These are phyloP conservation scores for Drosophila stalkeri DNA, from an alignment of 2,888 invertebrate species.

Conservation along the genomic window DNA sequence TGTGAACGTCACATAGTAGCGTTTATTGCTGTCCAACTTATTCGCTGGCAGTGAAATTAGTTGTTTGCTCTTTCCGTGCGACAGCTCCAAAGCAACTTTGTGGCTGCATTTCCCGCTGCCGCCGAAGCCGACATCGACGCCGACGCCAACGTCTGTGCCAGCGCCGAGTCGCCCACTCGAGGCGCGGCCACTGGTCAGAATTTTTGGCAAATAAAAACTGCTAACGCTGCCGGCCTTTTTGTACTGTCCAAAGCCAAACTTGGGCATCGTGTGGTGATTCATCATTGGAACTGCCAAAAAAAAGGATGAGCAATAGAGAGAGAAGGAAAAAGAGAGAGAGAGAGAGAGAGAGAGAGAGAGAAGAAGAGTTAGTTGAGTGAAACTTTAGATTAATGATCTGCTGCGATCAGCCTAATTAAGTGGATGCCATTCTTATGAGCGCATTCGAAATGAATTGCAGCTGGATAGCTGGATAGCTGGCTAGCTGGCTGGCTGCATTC, in stretches of 20 bases:
- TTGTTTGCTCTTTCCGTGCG: slow-evolving; percentile 93
- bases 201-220: slow-evolving; percentile 89
- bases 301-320: not conserved
- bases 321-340: not conserved
- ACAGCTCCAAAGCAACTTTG: slow-evolving; percentile 91
- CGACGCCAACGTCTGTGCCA: slow-evolving; percentile 21
- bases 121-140: slow-evolving; percentile 50
- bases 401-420: slow-evolving; percentile 45
- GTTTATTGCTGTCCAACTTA: slow-evolving; percentile 93
- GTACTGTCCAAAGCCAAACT: slow-evolving; percentile 88
- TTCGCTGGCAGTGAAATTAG: slow-evolving; percentile 95
- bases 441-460: slow-evolving; percentile 34
- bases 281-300: slow-evolving; percentile 89
- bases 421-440: slow-evolving; percentile 30
- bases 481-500: slow-evolving; percentile 15
- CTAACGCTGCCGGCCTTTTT: slow-evolving; percentile 86
- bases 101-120: slow-evolving; percentile 80
- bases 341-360: not conserved
- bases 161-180: slow-evolving; percentile 60
- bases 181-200: slow-evolving; percentile 84
- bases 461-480: no score
- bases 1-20: slow-evolving; percentile 96
- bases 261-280: slow-evolving; percentile 93
- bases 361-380: slow-evolving; percentile 4
- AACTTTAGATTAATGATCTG: slow-evolving; percentile 58